phyloP scores from a whole-genome alignment of 2,113 vertebrate species.

The Hystrix brachyura region DNA sequence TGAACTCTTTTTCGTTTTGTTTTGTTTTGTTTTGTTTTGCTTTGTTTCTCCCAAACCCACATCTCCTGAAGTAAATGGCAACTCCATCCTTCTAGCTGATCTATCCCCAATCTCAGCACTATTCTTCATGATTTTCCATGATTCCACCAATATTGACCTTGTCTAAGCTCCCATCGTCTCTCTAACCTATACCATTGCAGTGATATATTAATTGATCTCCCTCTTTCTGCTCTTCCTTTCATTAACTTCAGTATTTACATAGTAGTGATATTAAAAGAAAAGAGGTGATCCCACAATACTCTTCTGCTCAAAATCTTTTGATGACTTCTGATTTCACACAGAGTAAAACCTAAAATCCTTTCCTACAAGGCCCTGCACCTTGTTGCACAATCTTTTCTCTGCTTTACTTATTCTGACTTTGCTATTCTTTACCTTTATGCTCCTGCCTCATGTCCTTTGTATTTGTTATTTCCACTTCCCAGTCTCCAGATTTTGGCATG shows the following conservation, averaged over 20 bases:
- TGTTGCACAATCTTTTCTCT: not conserved
- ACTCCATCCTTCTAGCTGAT: not conserved
- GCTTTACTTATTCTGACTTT: not conserved
- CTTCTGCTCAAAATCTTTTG: not conserved
- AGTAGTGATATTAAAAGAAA: not conserved
- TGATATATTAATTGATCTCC: not conserved
- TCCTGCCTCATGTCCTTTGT: not conserved
- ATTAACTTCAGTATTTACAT: not conserved
- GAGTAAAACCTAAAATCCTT: slow-evolving; percentile 35
- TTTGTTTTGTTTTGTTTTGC: too few relatives aligned
- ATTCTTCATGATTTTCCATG: not conserved
- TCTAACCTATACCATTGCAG: not conserved
- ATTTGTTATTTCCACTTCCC: not conserved
- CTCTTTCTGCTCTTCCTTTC: not conserved
- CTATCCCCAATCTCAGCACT: not conserved
- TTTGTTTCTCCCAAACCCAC: not conserved
- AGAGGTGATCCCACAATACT: not conserved
- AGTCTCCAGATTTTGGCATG: not conserved
- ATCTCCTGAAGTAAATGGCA: not conserved
- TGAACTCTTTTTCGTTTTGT: not conserved
- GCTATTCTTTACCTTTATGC: not conserved
- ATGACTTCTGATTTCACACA: not conserved
- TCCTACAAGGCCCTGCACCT: not conserved
- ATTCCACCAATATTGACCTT: not conserved
- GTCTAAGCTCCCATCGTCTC: not conserved